phyloP scores from a whole-genome alignment of 2,797 vertebrate genomes.

The Chiroxiphia lanceolata region DNA sequence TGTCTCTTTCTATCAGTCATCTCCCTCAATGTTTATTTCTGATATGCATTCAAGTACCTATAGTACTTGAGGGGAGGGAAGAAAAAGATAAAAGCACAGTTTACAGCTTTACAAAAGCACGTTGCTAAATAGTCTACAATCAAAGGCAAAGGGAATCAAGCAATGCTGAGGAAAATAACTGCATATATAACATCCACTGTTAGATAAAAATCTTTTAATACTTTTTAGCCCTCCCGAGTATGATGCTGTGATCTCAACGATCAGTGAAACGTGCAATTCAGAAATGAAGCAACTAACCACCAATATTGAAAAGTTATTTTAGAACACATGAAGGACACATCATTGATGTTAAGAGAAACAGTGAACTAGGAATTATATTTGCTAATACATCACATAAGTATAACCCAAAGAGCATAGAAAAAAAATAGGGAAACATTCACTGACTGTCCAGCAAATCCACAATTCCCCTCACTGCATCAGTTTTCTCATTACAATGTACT shows the following conservation, averaged over 20 bases:
- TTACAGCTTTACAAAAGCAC: not conserved
- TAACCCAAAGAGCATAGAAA: not conserved
- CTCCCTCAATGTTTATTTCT: not conserved
- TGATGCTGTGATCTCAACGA: not conserved
- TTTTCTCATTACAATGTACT: not conserved
- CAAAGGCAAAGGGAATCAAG: not conserved
- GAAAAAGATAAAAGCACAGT: not conserved
- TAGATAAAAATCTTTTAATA: not conserved
- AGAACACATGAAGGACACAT: not conserved
- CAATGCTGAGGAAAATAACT: not conserved
- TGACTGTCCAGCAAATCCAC: not conserved
- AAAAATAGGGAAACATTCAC: not conserved
- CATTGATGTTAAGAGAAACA: not conserved
- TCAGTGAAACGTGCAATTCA: not conserved
- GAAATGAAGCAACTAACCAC: not conserved
- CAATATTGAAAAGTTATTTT: not conserved
- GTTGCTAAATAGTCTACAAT: not conserved
- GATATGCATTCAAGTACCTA: not conserved
- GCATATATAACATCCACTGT: not conserved
- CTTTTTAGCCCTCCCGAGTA: not conserved
- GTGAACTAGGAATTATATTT: not conserved
- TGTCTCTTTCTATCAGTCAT: not conserved
- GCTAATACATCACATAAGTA: not conserved
- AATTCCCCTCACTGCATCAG: not conserved
- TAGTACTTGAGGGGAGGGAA: accelerated